Conservation (phyloP, 2,888 invertebrate genomes). For the Apamea crenata region DNA sequence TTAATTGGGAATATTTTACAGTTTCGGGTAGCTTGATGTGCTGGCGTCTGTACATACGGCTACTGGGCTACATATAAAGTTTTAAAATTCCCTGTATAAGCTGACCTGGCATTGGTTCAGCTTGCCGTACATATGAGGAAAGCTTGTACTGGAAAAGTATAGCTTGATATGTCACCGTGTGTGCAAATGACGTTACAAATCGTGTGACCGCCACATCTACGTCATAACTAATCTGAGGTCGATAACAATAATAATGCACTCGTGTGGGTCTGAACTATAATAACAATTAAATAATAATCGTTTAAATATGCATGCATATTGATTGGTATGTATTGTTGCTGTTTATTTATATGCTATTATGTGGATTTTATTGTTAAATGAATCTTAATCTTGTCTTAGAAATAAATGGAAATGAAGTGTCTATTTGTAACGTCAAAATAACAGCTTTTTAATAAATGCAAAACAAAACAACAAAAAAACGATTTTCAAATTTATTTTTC, state of each 20-base stretch:
- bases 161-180: neutral
- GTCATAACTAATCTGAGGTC: conserved; percentile 25
- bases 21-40: no score
- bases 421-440: no score
- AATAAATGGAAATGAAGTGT: neutral
- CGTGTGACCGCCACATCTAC: conserved; percentile 12
- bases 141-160: neutral
- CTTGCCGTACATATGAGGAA: neutral
- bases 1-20: no score
- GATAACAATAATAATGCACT: conserved; percentile 30
- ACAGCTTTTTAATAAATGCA: neutral
- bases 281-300: conserved; percentile 32
- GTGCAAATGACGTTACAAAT: conserved; percentile 10
- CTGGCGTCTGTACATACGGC: no score
- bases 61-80: no score
- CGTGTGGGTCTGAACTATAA: conserved; percentile 21
- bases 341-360: neutral
- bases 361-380: neutral
- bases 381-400: neutral
- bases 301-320: conserved; percentile 36
- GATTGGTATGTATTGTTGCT: conserved; percentile 25
- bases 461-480: no score
- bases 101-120: no score
- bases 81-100: no score
- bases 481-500: neutral